Conservation (phyloP, 2,888 invertebrate species). For the Drosophila koepferae region DNA sequence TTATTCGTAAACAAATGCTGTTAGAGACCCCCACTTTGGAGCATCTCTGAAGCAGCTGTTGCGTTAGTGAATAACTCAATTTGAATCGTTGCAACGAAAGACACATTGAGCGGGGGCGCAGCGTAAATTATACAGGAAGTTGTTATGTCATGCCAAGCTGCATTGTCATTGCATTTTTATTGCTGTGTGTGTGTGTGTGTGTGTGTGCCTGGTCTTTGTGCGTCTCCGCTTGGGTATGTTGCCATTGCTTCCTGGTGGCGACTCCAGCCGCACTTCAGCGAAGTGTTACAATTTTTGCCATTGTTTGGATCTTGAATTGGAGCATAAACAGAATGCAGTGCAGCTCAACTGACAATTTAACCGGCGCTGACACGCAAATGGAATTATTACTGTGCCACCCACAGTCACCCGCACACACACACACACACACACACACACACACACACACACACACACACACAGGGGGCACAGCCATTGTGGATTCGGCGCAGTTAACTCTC, state of each 20-base stretch:
- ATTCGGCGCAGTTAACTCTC: constrained; percentile 67
- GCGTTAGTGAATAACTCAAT: constrained; percentile 54
- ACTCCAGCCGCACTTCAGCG: constrained; percentile 48
- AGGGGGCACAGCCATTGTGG: constrained; percentile 36
- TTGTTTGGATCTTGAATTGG: constrained; percentile 65
- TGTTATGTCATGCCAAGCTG: constrained; percentile 58
- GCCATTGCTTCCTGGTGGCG: constrained; percentile 61
- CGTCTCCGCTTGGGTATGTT: constrained; percentile 34
- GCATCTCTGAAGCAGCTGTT: constrained; percentile 44
- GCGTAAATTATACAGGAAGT: constrained; percentile 71
- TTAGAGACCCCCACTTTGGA: not conserved
- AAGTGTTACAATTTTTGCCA: constrained; percentile 61
- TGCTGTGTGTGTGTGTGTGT: constrained; percentile 3
- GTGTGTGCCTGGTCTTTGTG: constrained; percentile 43
- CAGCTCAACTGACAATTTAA: constrained; percentile 26
- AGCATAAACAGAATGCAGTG: constrained; percentile 59
- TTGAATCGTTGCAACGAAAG: constrained; percentile 43
- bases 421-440: constrained; percentile 24
- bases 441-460: constrained; percentile 21
- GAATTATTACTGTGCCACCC: constrained; percentile 65
- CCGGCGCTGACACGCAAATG: constrained; percentile 49
- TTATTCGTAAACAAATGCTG: constrained; percentile 13
- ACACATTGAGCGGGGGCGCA: constrained; percentile 24
- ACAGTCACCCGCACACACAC: constrained; percentile 24
- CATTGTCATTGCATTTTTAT: constrained; percentile 41